A percentile compares a stretch with the other conserved stretches of the same genome.
These are phyloP conservation scores for Babylonia areolata DNA, from an alignment of 1,140 invertebrate genomes.

Conservation along the genomic window DNA sequence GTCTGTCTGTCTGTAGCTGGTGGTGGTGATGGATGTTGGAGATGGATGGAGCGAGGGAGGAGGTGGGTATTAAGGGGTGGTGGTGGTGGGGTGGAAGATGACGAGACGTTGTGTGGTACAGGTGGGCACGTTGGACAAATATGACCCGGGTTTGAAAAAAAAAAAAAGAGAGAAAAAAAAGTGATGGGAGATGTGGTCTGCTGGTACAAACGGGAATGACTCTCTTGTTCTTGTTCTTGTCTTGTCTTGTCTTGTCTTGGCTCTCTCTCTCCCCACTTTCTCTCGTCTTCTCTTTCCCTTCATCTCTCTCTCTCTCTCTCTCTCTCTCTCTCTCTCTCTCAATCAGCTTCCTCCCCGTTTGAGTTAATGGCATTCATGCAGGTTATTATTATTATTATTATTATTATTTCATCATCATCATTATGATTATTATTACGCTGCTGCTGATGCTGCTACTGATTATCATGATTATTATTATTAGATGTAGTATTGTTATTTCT, in stretches of 20 bases:
- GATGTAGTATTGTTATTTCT: too few species aligned
- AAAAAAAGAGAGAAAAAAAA: too few species aligned
- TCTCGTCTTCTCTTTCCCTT: too few species aligned
- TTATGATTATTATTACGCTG: background rate
- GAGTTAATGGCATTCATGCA: background rate
- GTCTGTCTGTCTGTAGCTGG: background rate
- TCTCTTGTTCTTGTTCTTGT: background rate
- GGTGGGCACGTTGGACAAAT: background rate
- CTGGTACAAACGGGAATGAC: background rate
- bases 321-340: too few species aligned
- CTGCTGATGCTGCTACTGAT: too few species aligned
- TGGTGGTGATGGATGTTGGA: background rate
- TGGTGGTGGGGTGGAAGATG: background rate
- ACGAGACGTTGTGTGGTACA: background rate
- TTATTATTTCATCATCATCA: too few species aligned
- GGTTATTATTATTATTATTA: too few species aligned
- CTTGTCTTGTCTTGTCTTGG: background rate
- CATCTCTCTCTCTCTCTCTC: too few species aligned
- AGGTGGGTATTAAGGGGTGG: background rate
- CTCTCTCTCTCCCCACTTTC: too few species aligned
- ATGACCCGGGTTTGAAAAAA: background rate
- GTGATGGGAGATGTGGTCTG: background rate
- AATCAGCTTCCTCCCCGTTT: too few species aligned
- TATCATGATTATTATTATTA: too few species aligned
- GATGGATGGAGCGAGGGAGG: background rate